Conservation (phyloP, 2,888 invertebrate genomes). For the Diaprepes abbreviatus region DNA sequence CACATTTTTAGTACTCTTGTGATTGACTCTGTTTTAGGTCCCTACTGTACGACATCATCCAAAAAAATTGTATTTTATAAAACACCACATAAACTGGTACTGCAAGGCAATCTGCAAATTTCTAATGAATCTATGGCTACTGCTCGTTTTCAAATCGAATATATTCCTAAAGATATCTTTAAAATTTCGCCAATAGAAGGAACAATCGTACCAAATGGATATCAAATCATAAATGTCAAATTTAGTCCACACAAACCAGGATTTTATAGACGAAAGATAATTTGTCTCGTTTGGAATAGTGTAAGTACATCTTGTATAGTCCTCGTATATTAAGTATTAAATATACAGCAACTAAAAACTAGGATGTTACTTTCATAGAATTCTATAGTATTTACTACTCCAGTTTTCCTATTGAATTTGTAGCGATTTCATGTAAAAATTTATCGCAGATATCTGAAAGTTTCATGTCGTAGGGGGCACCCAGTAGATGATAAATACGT, state of each 20-base stretch:
- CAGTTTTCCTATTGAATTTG: too few relatives aligned
- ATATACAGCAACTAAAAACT: too few relatives aligned
- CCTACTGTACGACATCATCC: constrained; percentile 47
- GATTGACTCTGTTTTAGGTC: too few relatives aligned
- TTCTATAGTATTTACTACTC: too few relatives aligned
- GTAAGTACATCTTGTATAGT: constrained; percentile 59
- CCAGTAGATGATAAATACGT: too few relatives aligned
- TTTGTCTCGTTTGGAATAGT: constrained; percentile 63
- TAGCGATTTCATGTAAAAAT: too few relatives aligned
- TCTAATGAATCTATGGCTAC: constrained; percentile 60
- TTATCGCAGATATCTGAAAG: too few relatives aligned
- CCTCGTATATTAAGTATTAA: too few relatives aligned
- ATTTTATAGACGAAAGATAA: constrained; percentile 59
- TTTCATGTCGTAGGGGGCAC: too few relatives aligned
- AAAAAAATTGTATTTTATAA: constrained; percentile 50
- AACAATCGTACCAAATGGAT: constrained; percentile 57
- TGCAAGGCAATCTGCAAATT: constrained; percentile 60
- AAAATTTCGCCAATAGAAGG: constrained; percentile 61
- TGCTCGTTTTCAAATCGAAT: constrained; percentile 64
- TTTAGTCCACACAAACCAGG: constrained; percentile 61
- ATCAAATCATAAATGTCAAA: constrained; percentile 59
- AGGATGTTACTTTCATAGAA: too few relatives aligned
- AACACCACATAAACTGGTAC: constrained; percentile 25
- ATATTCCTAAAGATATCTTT: constrained; percentile 60
- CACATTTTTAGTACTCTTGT: too few relatives aligned